A percentile compares a stretch with the other conserved stretches of the same genome.
These are phyloP conservation scores for Catocala nupta DNA, from an alignment of 2,888 invertebrate genomes.

Conservation along the genomic window DNA sequence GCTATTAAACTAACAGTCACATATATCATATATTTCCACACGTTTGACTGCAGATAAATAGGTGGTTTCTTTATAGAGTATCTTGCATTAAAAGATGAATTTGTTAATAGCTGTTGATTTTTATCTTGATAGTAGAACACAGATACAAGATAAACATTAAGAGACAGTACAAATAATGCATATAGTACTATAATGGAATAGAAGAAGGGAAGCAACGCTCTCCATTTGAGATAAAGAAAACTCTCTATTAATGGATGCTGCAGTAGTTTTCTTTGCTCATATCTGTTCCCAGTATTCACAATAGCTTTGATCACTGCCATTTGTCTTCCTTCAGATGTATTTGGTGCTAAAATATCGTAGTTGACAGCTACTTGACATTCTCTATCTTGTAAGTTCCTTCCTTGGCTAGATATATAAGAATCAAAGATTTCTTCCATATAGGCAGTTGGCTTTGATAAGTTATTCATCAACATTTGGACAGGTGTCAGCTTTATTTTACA, in stretches of 20 bases:
- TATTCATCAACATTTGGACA: constrained; percentile 74
- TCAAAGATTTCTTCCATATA: constrained; percentile 81
- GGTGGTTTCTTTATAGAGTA: not conserved
- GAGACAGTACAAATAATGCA: constrained; percentile 71
- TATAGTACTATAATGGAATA: constrained; percentile 76
- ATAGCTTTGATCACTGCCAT: constrained; percentile 80
- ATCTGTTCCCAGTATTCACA: constrained; percentile 74
- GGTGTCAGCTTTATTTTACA: constrained; percentile 57
- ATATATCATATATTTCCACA: constrained; percentile 24
- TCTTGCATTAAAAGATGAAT: not conserved
- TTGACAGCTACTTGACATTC: constrained; percentile 74
- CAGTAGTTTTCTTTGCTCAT: constrained; percentile 72
- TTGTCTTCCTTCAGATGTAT: constrained; percentile 63
- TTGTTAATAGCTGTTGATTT: not conserved
- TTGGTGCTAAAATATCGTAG: constrained; percentile 71
- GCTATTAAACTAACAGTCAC: constrained; percentile 12
- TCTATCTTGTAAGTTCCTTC: constrained; percentile 55
- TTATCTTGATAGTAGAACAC: constrained; percentile 42
- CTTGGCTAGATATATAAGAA: constrained; percentile 72
- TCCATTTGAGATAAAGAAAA: constrained; percentile 84
- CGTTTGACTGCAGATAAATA: not conserved
- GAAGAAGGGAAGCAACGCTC: constrained; percentile 77
- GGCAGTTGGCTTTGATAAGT: constrained; percentile 75
- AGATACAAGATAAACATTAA: constrained; percentile 69
- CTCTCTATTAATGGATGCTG: constrained; percentile 84